A percentile compares a stretch with the other conserved stretches of the same genome.
Evolutionary conservation across 35 echinoderm and acorn worm species (phyloP).

Genomic region (Diadema setosum): DNA sequence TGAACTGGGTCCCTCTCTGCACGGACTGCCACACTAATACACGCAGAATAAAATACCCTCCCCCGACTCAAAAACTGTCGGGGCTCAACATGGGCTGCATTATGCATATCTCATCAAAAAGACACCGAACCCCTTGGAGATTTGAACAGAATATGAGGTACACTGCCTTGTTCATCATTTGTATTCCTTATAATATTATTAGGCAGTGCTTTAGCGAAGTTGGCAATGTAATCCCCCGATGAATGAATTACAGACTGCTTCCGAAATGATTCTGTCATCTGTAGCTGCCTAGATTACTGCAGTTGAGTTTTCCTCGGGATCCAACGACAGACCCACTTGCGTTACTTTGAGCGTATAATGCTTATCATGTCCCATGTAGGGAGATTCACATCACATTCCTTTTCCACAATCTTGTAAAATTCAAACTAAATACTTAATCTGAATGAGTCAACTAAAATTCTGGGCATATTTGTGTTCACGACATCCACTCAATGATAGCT

Average conservation of each 20-base stretch:
- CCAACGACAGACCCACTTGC: no score
- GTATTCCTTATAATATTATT: constrained; percentile 18
- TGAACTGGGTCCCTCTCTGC: neutral
- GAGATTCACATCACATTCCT: no score
- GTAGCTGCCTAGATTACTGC: neutral
- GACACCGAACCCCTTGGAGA: constrained; percentile 12
- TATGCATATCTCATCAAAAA: constrained; percentile 31
- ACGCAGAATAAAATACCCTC: neutral
- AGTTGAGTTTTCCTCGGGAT: no score
- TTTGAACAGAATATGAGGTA: constrained; percentile 8
- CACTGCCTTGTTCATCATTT: neutral
- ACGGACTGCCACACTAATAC: neutral
- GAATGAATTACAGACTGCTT: neutral
- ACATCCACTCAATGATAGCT: no score
- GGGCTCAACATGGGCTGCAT: constrained; percentile 10
- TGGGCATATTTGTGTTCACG: no score
- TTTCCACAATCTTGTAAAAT: no score
- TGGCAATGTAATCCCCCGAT: neutral
- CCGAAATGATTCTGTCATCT: constrained; percentile 11
- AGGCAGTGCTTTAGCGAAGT: neutral
- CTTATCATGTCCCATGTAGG: no score
- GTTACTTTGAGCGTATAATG: no score
- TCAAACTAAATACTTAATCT: no score
- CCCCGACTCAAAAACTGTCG: neutral
- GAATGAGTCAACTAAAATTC: no score